Conservation (phyloP, 2,888 invertebrate genomes). For the Mamestra brassicae region DNA sequence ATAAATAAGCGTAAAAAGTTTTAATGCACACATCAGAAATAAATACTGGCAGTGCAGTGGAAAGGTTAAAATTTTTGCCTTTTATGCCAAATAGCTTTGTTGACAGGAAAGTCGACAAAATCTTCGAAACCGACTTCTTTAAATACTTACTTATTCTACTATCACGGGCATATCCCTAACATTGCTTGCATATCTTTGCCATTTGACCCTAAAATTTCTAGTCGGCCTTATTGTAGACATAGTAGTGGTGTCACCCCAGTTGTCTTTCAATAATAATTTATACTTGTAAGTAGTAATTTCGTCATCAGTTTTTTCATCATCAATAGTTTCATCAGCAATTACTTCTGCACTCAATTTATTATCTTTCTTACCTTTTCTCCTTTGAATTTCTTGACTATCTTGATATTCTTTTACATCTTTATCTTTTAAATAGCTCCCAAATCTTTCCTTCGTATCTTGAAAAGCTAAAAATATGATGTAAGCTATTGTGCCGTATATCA, state of each 20-base stretch:
- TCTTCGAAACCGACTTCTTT: neutral
- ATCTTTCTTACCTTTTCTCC: neutral
- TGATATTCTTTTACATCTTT: neutral
- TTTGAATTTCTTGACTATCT: neutral
- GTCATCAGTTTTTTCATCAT: neutral
- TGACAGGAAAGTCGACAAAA: neutral
- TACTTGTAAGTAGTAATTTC: neutral
- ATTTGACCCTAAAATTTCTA: neutral
- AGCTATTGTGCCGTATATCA: conserved; percentile 8
- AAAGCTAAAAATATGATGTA: conserved; percentile 38
- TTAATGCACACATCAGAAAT: too few relatives aligned
- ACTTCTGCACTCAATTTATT: neutral
- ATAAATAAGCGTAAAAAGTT: too few relatives aligned
- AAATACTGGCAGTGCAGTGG: too few relatives aligned
- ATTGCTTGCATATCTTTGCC: neutral
- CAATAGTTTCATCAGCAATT: neutral
- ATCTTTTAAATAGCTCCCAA: neutral
- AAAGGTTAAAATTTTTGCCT: too few relatives aligned
- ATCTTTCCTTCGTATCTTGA: neutral
- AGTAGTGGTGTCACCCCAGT: neutral
- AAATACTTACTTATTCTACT: neutral
- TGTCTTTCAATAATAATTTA: neutral
- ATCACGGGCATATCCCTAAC: neutral
- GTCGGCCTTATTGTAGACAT: neutral
- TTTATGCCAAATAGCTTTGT: too few relatives aligned